Conservation (phyloP, 1,140 invertebrate species). For the Drosophila baimaii region DNA sequence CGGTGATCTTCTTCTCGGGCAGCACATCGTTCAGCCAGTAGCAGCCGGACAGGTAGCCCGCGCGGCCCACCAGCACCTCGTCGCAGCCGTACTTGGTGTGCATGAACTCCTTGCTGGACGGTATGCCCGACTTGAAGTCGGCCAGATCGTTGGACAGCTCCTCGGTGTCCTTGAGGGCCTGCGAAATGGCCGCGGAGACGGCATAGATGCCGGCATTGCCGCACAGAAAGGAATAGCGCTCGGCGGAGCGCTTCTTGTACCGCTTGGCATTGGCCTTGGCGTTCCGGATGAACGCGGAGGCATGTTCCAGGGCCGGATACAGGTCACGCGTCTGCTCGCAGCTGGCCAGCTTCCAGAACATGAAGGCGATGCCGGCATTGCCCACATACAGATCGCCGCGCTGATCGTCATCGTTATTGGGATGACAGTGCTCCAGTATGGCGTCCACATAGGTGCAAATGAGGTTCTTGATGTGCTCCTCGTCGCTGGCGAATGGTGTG, state of each 20-base stretch:
- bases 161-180: conserved; percentile 65
- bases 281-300: conserved; percentile 84
- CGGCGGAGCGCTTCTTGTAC: conserved; percentile 75
- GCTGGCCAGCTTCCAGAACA: conserved; percentile 85
- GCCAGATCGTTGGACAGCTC: conserved; percentile 85
- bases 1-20: conserved; percentile 85
- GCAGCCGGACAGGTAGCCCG: conserved; percentile 91
- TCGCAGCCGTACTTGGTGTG: conserved; percentile 89
- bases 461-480: conserved; percentile 79
- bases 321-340: conserved; percentile 79
- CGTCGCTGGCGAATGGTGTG: conserved; percentile 70
- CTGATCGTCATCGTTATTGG: conserved; percentile 74
- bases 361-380: conserved; percentile 86
- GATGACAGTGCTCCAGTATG: conserved; percentile 76
- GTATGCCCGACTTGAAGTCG: conserved; percentile 83
- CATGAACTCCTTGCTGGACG: conserved; percentile 85
- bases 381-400: conserved; percentile 86
- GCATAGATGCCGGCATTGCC: conserved; percentile 88
- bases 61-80: conserved; percentile 92
- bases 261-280: conserved; percentile 82
- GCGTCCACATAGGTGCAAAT: conserved; percentile 83
- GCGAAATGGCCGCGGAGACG: conserved; percentile 85
- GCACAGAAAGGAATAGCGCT: conserved; percentile 86
- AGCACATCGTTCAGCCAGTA: conserved; percentile 89
- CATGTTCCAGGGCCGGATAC: conserved; percentile 80